These are phyloP conservation scores for Chrosomus eos DNA, from an alignment of 2,797 vertebrate species.

Conservation along the genomic window DNA sequence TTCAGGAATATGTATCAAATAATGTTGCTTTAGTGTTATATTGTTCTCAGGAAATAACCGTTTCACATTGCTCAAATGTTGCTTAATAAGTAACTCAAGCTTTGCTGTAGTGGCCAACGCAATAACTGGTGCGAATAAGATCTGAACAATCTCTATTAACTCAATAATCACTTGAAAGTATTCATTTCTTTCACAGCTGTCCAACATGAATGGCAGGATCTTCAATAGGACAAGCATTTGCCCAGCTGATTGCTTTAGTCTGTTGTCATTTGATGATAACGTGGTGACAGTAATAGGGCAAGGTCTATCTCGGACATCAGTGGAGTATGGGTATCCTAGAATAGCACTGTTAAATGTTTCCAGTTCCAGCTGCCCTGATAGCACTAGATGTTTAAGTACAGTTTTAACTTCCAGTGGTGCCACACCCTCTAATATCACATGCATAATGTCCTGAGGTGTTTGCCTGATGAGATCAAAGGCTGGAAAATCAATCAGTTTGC, in stretches of 20 bases:
- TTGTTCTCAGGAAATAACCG: slow-evolving; percentile 36
- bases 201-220: slow-evolving; percentile 27
- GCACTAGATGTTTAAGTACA: no score
- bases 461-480: no score
- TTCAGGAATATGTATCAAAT: slow-evolving; percentile 20
- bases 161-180: slow-evolving; percentile 26
- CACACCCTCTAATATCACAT: no score
- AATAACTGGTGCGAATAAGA: slow-evolving; percentile 36
- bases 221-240: slow-evolving; percentile 31
- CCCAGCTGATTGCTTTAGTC: slow-evolving; percentile 29
- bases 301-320: no score
- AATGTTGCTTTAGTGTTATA: slow-evolving; percentile 47
- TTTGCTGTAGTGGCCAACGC: slow-evolving; percentile 24
- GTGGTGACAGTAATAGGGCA: slow-evolving; percentile 21
- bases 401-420: no score
- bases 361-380: no score
- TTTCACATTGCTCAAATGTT: slow-evolving; percentile 41
- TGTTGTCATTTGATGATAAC: slow-evolving; percentile 36
- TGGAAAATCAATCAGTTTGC: no score
- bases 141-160: slow-evolving; percentile 36
- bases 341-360: no score
- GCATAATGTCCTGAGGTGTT: no score
- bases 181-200: slow-evolving; percentile 19
- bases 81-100: slow-evolving; percentile 39
- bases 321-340: no score